Percentiles rank a stretch among this genome's conserved stretches.
Evolutionary conservation across 2,113 vertebrate genomes (phyloP).

Genomic region (Hydropotes inermis): DNA sequence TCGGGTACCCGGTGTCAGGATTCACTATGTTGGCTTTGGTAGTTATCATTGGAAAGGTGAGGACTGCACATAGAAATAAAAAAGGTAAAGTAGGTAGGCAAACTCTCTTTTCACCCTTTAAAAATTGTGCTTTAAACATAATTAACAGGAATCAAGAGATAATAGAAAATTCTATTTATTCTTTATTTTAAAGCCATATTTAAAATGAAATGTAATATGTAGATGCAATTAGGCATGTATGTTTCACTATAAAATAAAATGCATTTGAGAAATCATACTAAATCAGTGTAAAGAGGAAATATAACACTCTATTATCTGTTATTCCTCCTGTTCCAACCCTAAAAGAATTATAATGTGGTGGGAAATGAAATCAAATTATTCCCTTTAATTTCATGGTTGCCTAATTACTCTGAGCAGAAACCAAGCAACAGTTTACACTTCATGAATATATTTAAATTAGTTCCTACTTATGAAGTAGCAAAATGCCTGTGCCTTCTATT

Average conservation of each 20-base stretch:
- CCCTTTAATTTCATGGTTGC: conserved; percentile 69
- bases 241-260: background rate
- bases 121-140: background rate
- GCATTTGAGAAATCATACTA: background rate
- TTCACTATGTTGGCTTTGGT: background rate
- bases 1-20: fast-evolving
- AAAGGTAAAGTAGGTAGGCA: background rate
- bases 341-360: conserved; percentile 32
- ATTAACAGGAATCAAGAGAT: background rate
- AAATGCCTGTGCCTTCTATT: conserved; percentile 31
- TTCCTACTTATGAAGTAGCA: conserved; percentile 43
- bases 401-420: conserved; percentile 64
- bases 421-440: conserved; percentile 46
- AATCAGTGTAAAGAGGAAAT: conserved; percentile 8
- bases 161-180: background rate
- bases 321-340: background rate
- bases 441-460: conserved; percentile 68
- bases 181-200: background rate
- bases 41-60: background rate
- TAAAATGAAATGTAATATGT: background rate
- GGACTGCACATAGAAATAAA: background rate
- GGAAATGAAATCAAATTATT: conserved; percentile 65
- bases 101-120: background rate
- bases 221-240: background rate
- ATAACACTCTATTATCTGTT: background rate